Evolutionary conservation across 2,113 vertebrate genomes (phyloP).

Genomic region (Serinus canaria): DNA sequence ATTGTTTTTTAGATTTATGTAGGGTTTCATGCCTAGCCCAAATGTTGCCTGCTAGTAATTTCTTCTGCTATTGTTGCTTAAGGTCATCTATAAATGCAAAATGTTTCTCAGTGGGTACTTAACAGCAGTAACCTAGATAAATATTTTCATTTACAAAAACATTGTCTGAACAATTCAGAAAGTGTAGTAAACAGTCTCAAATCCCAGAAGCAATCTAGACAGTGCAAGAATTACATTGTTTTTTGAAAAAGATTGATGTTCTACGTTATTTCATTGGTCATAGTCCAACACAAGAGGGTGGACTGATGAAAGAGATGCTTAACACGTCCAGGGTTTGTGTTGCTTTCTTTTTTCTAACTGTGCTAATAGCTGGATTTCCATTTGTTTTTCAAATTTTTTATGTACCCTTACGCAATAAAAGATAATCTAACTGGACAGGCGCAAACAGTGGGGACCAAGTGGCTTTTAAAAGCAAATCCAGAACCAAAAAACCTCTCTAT

Average conservation of each 20-base stretch:
- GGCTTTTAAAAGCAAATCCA: neutral
- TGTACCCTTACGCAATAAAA: conserved; percentile 28
- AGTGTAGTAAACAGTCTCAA: conserved; percentile 56
- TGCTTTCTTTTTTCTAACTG: conserved; percentile 4
- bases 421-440: conserved; percentile 31
- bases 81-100: conserved; percentile 49
- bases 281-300: conserved; percentile 13
- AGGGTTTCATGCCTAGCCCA: neutral
- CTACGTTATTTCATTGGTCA: conserved; percentile 16
- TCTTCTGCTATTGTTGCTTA: conserved; percentile 37
- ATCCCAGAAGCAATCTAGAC: conserved; percentile 56
- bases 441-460: neutral
- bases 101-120: conserved; percentile 21
- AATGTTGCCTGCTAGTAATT: conserved; percentile 31
- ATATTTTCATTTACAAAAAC: conserved; percentile 64
- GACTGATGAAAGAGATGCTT: conserved; percentile 12
- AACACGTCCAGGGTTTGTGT: neutral
- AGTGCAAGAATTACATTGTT: neutral
- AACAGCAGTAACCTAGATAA: conserved; percentile 61
- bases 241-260: conserved; percentile 35
- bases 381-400: conserved; percentile 36
- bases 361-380: conserved; percentile 3
- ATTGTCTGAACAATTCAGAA: conserved; percentile 57
- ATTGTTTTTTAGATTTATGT: conserved; percentile 38
- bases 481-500: neutral